Conservation (phyloP, 1,140 invertebrate species). For the Latrodectus geometricus region DNA sequence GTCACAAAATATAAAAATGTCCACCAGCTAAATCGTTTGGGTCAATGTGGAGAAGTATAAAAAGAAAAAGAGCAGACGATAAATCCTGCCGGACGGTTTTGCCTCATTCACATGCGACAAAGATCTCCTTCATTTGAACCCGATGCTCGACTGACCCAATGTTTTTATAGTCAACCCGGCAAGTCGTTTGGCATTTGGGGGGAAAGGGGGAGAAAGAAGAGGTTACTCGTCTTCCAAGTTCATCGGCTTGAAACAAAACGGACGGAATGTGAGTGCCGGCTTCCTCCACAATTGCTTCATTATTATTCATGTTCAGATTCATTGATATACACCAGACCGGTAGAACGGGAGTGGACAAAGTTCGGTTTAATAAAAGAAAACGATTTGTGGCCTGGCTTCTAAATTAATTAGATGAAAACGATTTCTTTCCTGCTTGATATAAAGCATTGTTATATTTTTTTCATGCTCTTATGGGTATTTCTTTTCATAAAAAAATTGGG, state of each 20-base stretch:
- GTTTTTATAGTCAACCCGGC: constrained; percentile 38
- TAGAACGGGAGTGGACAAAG: too few species aligned
- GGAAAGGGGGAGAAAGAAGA: neutral
- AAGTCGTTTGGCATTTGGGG: constrained; percentile 14
- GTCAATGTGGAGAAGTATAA: neutral
- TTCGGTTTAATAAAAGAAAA: too few species aligned
- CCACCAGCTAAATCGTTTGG: neutral
- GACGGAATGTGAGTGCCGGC: neutral
- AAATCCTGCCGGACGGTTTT: neutral
- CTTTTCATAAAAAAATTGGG: too few species aligned
- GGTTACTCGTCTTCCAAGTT: constrained; percentile 15
- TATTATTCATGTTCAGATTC: neutral
- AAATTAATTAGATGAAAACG: too few species aligned
- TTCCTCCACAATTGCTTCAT: neutral
- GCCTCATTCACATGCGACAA: constrained; percentile 20
- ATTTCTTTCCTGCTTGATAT: too few species aligned
- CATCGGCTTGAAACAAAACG: constrained; percentile 24
- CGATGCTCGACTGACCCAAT: constrained; percentile 49
- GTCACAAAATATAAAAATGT: neutral
- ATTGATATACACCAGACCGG: too few species aligned
- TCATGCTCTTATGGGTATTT: too few species aligned
- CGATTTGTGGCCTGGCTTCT: too few species aligned
- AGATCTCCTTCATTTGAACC: constrained; percentile 41
- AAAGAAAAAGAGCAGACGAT: neutral
- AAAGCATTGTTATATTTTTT: too few species aligned